These are phyloP conservation scores for Trachymyrmex cornetzi DNA, from an alignment of 1,140 invertebrate species.

Conservation along the genomic window DNA sequence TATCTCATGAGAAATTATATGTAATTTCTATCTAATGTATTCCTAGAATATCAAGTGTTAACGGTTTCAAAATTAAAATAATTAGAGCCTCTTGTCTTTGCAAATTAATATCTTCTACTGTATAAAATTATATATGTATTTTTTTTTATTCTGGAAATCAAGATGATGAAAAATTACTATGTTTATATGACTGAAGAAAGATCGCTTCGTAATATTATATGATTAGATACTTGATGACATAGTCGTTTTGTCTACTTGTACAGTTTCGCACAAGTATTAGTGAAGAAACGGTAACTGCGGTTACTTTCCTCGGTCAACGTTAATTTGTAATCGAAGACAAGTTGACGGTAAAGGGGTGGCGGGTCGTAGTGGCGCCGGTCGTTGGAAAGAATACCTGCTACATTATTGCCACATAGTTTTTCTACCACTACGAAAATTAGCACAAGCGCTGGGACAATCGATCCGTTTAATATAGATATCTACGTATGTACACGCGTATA, in stretches of 20 bases:
- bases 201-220: slow-evolving; percentile 27
- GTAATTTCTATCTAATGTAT: background rate
- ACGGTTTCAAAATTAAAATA: background rate
- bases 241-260: no score
- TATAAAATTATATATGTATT: background rate
- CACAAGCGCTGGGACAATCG: slow-evolving; percentile 28
- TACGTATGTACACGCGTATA: slow-evolving; percentile 26
- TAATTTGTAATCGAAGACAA: slow-evolving; percentile 49
- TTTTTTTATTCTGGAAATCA: background rate
- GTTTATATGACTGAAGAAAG: background rate
- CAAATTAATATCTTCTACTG: background rate
- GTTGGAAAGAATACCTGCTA: slow-evolving; percentile 25
- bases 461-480: slow-evolving; percentile 46
- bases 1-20: no score
- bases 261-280: background rate
- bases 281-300: background rate
- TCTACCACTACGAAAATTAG: slow-evolving; percentile 38
- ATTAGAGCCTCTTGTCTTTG: slow-evolving; percentile 14
- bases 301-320: slow-evolving; percentile 16
- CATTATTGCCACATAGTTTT: slow-evolving; percentile 45
- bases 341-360: slow-evolving; percentile 49
- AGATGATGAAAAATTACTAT: slow-evolving; percentile 13
- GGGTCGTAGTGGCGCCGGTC: slow-evolving; percentile 40
- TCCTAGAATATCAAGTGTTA: background rate
- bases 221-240: background rate